Evolutionary conservation across 2,113 vertebrate genomes (phyloP).

Genomic region (Platichthys stellatus): DNA sequence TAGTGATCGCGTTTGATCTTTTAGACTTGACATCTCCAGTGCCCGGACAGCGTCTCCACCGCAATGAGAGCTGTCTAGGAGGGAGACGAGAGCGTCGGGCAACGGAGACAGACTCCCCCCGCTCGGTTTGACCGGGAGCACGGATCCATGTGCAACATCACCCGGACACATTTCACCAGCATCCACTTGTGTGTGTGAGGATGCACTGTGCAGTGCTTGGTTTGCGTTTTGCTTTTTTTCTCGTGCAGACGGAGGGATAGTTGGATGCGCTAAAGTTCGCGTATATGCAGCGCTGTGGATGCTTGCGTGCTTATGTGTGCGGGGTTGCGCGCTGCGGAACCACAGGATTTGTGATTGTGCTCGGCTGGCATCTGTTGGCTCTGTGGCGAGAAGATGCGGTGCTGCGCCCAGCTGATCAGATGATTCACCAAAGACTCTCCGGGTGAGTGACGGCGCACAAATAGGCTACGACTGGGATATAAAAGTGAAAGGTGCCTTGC

Average conservation of each 20-base stretch:
- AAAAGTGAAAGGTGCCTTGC: background rate
- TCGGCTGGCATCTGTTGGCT: background rate
- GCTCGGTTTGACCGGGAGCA: too few relatives aligned
- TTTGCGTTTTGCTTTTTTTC: background rate
- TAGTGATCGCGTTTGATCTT: background rate
- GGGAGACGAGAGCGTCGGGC: background rate
- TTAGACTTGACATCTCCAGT: background rate
- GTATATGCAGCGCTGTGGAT: background rate
- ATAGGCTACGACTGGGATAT: too few relatives aligned
- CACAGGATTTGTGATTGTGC: background rate
- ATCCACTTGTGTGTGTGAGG: conserved; percentile 11
- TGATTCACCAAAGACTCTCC: conserved; percentile 3
- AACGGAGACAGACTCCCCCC: background rate
- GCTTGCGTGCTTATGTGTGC: background rate
- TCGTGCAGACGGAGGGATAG: background rate
- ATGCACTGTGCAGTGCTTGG: background rate
- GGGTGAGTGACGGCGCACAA: conserved; percentile 12
- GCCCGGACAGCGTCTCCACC: conserved; percentile 9
- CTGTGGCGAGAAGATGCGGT: background rate
- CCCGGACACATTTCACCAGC: background rate
- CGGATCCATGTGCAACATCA: background rate
- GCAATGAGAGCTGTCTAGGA: background rate
- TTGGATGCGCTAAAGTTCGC: conserved; percentile 2
- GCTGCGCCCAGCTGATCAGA: conserved; percentile 13
- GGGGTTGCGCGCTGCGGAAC: background rate